Conservation (phyloP, 2,113 vertebrate species). For the Megaceryle maxima region DNA sequence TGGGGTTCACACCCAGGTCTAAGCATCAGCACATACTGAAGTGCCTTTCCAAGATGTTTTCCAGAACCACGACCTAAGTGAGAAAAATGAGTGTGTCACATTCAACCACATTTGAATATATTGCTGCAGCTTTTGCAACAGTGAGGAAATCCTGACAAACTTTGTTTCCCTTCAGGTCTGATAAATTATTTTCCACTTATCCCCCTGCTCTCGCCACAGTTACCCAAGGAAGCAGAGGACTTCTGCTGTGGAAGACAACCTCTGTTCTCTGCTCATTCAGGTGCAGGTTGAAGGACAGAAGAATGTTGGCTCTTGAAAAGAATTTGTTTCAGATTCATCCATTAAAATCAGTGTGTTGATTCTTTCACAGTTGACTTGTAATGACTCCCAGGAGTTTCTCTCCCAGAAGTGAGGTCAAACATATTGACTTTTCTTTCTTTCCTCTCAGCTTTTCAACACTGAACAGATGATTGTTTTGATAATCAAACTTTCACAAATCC, state of each 20-base stretch:
- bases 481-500: not conserved
- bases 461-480: slow-evolving; percentile 8
- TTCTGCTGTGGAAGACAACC: not conserved
- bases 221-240: not conserved
- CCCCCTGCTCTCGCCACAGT: not conserved
- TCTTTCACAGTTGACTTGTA: slow-evolving; percentile 27
- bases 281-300: not conserved
- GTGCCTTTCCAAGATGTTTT: slow-evolving; percentile 18
- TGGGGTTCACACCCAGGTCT: not conserved
- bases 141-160: not conserved
- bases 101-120: not conserved
- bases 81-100: slow-evolving; percentile 40
- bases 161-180: not conserved
- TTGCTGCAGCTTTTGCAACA: not conserved
- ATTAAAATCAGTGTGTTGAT: slow-evolving; percentile 34
- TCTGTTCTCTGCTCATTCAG: not conserved
- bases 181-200: not conserved
- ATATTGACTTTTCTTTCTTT: slow-evolving; percentile 22
- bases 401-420: slow-evolving; percentile 36
- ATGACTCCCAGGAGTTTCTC: slow-evolving; percentile 24
- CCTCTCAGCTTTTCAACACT: not conserved
- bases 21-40: not conserved
- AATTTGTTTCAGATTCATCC: slow-evolving; percentile 37
- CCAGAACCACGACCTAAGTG: slow-evolving; percentile 20
- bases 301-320: slow-evolving; percentile 12